Base-by-base conservation (phyloP, 2,888 invertebrate species). In the Oscheius sp. region DNA sequence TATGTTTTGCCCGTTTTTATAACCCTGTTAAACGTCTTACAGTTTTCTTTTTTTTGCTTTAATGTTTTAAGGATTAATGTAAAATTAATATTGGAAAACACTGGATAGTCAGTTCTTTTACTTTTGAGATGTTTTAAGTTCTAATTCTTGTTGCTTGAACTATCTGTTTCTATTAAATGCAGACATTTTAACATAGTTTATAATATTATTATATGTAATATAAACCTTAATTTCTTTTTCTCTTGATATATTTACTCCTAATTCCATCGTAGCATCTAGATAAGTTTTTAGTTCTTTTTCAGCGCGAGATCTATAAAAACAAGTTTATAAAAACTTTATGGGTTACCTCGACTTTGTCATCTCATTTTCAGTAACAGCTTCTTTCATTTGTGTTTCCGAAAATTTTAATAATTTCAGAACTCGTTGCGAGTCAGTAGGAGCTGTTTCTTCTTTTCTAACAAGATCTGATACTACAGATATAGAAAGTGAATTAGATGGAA, bases 331-430 rank as follows among this genome's bases (percentile, higher is more conserved):
- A 5, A 12, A 33, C 2, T 54, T 4, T 17, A 20, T 6, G 32
- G 2, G 30, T 33, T 26, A 73, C 73, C 49, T 59, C n/a, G 62
- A 51, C 54, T 44, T 47, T 9, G 28, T 45, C 26, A 71, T 47
- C 14, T 67, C 62, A 32, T 61, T 64, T 20, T 67, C 63, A 0
- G 33, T 20, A 33, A 59, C 64, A 4, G 71, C 73, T 14, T 61
- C 54, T 6, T 61, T 45, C 28, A 73, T 59, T 24, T 44, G 51
- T n/a, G 59, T 33, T n/a, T 69, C 54, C 6, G 44, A 56, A 36
- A 66, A 57, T 33, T 69, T 71, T 33, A 73, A 17, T 38, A 73
- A 56, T 2, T 57, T 56, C 14, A 56, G 51, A 6, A 69, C 67
- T 3, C 47, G 44, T 50, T 57, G 17, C 14, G 41, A 32, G n/a